Evolutionary conservation across 2,888 invertebrate species (phyloP).

Genomic region (Hydrotaea cyrtoneurina): DNA sequence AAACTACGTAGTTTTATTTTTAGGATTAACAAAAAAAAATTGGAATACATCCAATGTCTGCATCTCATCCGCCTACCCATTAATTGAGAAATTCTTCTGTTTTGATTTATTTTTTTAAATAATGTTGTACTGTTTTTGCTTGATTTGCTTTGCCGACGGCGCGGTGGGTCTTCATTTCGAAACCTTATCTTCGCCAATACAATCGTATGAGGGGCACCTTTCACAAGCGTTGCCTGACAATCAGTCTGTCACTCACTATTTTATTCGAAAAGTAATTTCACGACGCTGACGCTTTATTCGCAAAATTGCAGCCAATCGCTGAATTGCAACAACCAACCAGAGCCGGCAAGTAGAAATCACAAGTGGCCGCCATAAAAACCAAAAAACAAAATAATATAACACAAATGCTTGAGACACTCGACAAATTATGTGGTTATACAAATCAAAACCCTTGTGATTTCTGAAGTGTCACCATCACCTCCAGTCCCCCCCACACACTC

Average conservation of each 20-base stretch:
- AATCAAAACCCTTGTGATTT: slow-evolving; percentile 61
- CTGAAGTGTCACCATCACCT: slow-evolving; percentile 50
- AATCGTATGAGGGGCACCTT: background rate
- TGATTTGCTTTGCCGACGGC: slow-evolving; percentile 21
- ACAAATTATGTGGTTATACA: slow-evolving; percentile 60
- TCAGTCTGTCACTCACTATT: background rate
- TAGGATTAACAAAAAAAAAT: no score
- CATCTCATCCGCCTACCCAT: no score
- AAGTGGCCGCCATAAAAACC: slow-evolving; percentile 32
- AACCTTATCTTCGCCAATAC: no score
- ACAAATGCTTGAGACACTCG: slow-evolving; percentile 47
- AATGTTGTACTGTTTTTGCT: no score
- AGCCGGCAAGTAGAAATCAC: background rate
- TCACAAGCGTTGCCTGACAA: background rate
- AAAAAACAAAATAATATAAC: no score
- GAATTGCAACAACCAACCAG: background rate
- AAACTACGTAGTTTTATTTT: no score
- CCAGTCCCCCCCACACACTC: background rate
- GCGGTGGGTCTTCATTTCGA: no score
- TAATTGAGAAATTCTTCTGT: no score
- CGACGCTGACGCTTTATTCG: background rate
- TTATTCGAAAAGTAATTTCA: background rate
- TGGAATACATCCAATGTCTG: no score
- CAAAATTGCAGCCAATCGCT: slow-evolving; percentile 26
- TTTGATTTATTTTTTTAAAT: no score